phyloP scores from a whole-genome alignment of 2,113 vertebrate species.

The Abramis brama region DNA sequence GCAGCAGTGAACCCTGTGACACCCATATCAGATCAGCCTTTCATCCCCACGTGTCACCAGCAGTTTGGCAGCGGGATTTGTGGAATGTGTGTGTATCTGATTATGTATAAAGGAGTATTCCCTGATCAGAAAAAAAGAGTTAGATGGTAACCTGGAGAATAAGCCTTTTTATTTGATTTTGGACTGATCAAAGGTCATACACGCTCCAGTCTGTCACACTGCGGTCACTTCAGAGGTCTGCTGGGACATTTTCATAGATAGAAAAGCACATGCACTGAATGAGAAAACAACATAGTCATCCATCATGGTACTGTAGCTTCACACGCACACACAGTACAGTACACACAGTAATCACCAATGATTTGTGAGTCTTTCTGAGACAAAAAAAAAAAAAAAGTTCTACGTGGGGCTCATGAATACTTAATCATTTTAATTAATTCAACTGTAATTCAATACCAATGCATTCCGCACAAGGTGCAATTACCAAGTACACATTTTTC shows the following conservation, averaged over 20 bases:
- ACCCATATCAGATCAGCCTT: background rate
- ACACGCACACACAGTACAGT: background rate
- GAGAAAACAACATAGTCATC: background rate
- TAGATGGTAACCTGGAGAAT: background rate
- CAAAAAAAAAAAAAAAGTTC: background rate
- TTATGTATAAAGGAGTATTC: background rate
- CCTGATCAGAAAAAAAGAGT: constrained; percentile 2
- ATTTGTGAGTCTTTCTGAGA: constrained; percentile 5
- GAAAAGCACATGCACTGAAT: background rate
- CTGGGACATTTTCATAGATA: background rate
- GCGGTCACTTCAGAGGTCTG: background rate
- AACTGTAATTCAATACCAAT: background rate
- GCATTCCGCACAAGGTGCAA: background rate
- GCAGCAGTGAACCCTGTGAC: background rate
- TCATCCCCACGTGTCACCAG: background rate
- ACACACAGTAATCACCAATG: background rate
- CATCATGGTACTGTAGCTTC: background rate
- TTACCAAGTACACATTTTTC: constrained; percentile 21
- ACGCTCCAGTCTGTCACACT: constrained; percentile 3
- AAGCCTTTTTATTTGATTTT: background rate
- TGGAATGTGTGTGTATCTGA: constrained; percentile 4
- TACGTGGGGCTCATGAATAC: constrained; percentile 29
- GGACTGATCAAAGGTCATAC: constrained; percentile 14
- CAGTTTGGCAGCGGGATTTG: background rate
- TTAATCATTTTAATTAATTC: constrained; percentile 20